Percentiles rank a stretch among this genome's conserved stretches.
These are phyloP conservation scores for Aphelocoma californica DNA, from an alignment of 2,797 vertebrate species.

Conservation along the genomic window DNA sequence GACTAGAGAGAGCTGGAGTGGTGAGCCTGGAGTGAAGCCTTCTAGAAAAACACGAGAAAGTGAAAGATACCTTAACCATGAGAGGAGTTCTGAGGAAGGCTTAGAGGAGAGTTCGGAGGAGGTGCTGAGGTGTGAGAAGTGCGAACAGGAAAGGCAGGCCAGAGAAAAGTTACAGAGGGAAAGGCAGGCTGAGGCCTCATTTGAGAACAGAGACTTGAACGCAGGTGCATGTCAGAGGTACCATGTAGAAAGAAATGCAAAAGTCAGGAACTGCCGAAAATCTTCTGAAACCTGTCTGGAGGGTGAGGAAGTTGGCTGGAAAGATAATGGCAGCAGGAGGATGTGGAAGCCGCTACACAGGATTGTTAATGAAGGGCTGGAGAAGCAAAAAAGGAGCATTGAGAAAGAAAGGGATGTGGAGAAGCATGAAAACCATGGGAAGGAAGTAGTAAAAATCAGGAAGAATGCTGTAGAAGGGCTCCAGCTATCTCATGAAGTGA, in stretches of 20 bases:
- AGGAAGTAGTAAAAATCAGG: constrained; percentile 44
- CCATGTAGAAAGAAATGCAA: constrained; percentile 43
- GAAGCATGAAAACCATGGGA: constrained; percentile 37
- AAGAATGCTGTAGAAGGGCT: constrained; percentile 51
- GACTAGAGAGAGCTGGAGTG: constrained; percentile 71
- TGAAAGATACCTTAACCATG: constrained; percentile 44
- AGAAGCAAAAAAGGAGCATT: constrained; percentile 42
- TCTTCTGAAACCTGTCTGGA: constrained; percentile 42
- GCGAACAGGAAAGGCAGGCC: constrained; percentile 61
- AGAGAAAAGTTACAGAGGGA: constrained; percentile 61
- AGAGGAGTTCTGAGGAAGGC: constrained; percentile 59
- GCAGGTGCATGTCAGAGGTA: constrained; percentile 1
- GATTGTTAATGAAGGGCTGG: constrained; percentile 36
- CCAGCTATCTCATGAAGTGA: constrained; percentile 12
- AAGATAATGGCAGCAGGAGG: constrained; percentile 44
- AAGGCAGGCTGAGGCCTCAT: neutral
- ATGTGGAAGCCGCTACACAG: constrained; percentile 10
- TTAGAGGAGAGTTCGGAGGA: constrained; percentile 54
- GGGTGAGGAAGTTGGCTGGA: constrained; percentile 49
- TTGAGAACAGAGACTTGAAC: constrained; percentile 58
- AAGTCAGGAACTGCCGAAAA: constrained; percentile 59
- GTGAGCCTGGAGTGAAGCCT: constrained; percentile 42
- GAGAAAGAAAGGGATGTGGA: constrained; percentile 59
- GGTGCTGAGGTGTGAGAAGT: constrained; percentile 73
- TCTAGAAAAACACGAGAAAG: constrained; percentile 59